Evolutionary conservation across 2,797 vertebrate genomes (phyloP).

Genomic region (Numenius phaeopus): DNA sequence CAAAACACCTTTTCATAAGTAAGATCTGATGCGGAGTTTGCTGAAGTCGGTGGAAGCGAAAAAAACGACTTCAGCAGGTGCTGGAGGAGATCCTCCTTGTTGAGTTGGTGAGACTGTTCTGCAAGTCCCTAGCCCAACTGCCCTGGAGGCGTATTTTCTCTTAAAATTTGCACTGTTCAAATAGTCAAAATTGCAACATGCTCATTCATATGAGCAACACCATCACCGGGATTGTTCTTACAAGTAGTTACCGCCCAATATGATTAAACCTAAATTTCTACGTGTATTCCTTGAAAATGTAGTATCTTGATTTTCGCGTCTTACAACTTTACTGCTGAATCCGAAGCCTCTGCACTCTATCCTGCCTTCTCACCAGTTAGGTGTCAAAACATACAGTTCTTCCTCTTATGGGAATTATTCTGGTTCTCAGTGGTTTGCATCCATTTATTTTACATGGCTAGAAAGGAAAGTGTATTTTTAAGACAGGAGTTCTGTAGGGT

Average conservation of each 20-base stretch:
- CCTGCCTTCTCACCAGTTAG: not conserved
- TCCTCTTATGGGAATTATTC: not conserved
- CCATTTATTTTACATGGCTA: not conserved
- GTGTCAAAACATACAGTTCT: not conserved
- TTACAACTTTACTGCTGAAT: not conserved
- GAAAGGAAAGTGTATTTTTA: not conserved
- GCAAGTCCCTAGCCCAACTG: not conserved
- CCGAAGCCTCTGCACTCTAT: not conserved
- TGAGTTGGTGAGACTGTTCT: not conserved
- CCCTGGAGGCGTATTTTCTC: not conserved
- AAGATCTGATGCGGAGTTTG: not conserved
- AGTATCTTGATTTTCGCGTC: not conserved
- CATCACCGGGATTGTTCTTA: not conserved
- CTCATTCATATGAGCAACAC: not conserved
- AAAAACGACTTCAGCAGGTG: not conserved
- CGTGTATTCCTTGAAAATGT: not conserved
- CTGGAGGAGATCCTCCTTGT: not conserved
- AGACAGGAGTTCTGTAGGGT: not conserved
- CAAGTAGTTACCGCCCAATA: not conserved
- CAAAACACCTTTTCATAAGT: not conserved
- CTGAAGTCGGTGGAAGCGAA: not conserved
- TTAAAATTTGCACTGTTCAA: not conserved
- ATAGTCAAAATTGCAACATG: not conserved
- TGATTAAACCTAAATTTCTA: not conserved
- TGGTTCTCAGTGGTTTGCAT: not conserved